Base-by-base conservation (phyloP, 2,113 vertebrate species). In the Leptobrachium leishanense region DNA sequence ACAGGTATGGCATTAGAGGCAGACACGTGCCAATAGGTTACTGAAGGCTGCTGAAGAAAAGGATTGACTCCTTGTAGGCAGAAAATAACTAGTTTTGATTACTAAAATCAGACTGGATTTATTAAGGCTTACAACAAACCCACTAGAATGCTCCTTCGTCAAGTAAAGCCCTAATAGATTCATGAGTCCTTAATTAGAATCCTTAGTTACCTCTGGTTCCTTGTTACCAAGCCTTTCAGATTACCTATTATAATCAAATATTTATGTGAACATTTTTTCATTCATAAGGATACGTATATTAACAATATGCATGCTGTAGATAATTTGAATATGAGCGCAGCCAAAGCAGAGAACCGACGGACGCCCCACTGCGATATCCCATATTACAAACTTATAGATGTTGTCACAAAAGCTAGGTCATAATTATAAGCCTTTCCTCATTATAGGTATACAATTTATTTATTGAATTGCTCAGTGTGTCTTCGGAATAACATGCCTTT, bases 401-500 rank as follows among this genome's bases (percentile, higher is more conserved):
- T 90, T 91, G 90, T 91, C 88, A 89, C 82, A 83, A 72, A 79
- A 43, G 70, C 40, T 43, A 59, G 15, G 40, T 79, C 89, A 90
- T 91, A 91, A 92, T 92, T 91, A 91, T 68, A 83, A 91, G 91
- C 89, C 90, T 89, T 88, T 88, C 88, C 82, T 88, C 41, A 59
- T 92, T 90, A 88, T 92, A 90, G 93, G 91, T 93, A 88, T 91
- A 87, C 84, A 67, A 85, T 90, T 85, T 94, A 94, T 94, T 93
- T 93, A 92, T 92, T 89, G 91, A 92, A 91, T 90, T 85, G 85
- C 89, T 87, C 89, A 85, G 86, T 90, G 74, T 90, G 89, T 89
- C 91, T 92, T 91, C 91, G 91, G 89, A 94, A 93, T 93, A 93
- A 93, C 91, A 88, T 92, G 87, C 91, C 87, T 92, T 92, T 90